Evolutionary conservation across 2,888 invertebrate genomes (phyloP).

Genomic region (Lissonota sp.): DNA sequence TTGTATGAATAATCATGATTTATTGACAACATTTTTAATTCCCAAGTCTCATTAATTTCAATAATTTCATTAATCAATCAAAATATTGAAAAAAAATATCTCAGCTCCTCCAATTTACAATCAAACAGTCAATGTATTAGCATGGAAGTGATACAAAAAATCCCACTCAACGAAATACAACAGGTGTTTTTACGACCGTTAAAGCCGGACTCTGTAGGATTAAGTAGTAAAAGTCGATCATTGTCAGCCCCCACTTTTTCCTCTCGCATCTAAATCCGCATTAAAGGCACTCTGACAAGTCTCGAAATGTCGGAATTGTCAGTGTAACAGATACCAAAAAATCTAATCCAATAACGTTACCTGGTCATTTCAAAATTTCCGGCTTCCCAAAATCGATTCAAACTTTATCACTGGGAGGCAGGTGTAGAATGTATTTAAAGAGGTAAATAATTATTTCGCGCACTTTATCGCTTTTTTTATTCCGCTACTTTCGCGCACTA

Average conservation of each 20-base stretch:
- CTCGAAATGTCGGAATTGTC: background rate
- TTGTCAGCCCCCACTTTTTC: background rate
- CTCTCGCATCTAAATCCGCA: background rate
- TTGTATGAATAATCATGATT: too few species aligned
- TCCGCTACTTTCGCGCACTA: too few species aligned
- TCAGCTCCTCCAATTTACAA: too few species aligned
- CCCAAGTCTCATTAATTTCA: too few species aligned
- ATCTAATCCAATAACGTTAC: conserved; percentile 23
- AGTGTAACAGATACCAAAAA: background rate
- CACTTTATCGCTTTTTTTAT: too few species aligned
- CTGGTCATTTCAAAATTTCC: conserved; percentile 47
- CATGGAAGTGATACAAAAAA: too few species aligned
- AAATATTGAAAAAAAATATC: too few species aligned
- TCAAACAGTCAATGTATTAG: too few species aligned
- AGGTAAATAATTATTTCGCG: too few species aligned
- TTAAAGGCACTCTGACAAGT: background rate
- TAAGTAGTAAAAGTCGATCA: background rate
- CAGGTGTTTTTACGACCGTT: background rate
- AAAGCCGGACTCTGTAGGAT: background rate
- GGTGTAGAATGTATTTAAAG: too few species aligned
- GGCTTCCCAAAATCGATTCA: background rate
- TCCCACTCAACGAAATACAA: background rate
- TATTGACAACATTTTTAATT: too few species aligned
- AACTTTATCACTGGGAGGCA: background rate
- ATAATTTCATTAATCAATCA: too few species aligned